These are phyloP conservation scores for Baccha elongata DNA, from an alignment of 2,888 invertebrate genomes.

Conservation along the genomic window DNA sequence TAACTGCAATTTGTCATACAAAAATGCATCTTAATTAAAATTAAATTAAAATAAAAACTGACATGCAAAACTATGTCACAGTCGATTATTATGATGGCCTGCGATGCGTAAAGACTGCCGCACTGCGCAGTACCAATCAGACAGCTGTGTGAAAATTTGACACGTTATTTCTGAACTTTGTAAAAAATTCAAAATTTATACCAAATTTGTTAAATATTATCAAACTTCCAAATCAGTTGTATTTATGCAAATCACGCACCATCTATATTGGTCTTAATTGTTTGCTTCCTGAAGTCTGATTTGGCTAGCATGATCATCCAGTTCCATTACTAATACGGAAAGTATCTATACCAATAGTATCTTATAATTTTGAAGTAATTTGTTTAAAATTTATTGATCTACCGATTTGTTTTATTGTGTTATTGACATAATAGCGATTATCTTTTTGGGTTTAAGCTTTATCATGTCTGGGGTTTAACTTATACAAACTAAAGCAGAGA, in stretches of 20 bases:
- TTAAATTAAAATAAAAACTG: conserved; percentile 36
- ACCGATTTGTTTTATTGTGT: background rate
- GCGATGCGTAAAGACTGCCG: background rate
- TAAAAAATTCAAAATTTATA: background rate
- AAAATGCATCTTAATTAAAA: conserved; percentile 29
- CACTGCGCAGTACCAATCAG: background rate
- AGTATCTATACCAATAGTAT: background rate
- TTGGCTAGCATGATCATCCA: too few species aligned
- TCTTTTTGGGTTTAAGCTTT: background rate
- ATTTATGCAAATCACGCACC: conserved; percentile 29
- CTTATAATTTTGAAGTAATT: background rate
- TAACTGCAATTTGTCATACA: conserved; percentile 46
- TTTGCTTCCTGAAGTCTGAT: background rate
- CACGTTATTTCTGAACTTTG: conserved; percentile 11
- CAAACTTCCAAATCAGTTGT: background rate
- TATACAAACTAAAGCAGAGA: conserved; percentile 38
- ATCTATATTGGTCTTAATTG: background rate
- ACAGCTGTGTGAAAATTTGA: conserved; percentile 11
- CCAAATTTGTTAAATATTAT: background rate
- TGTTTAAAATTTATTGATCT: background rate
- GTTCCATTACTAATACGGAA: background rate
- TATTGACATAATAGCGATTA: background rate
- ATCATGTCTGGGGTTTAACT: background rate
- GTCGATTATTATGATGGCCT: conserved; percentile 52
- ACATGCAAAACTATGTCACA: conserved; percentile 57